Conservation (phyloP, 2,113 vertebrate species). For the Ictidomys tridecemlineatus region DNA sequence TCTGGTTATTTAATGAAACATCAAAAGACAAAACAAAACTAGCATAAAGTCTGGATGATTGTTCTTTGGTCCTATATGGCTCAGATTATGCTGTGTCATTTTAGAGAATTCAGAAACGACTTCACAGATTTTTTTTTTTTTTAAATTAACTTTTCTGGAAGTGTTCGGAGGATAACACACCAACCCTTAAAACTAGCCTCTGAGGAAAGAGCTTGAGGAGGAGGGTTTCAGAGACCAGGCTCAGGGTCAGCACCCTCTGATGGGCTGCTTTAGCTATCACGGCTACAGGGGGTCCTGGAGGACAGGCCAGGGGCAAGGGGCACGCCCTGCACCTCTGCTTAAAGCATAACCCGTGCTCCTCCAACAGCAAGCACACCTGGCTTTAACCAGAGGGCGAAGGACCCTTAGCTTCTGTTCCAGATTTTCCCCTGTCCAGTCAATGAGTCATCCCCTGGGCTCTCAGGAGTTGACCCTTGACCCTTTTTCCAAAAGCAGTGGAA, state of each 20-base stretch:
- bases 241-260: neutral
- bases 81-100: neutral
- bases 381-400: neutral
- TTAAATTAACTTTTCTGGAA: neutral
- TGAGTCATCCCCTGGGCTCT: neutral
- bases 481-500: constrained; percentile 10
- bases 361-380: neutral
- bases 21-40: neutral
- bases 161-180: neutral
- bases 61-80: neutral
- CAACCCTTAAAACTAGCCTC: neutral
- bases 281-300: neutral
- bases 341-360: neutral
- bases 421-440: neutral
- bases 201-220: neutral
- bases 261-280: neutral
- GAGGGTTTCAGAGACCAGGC: neutral
- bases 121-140: neutral
- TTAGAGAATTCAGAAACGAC: constrained; percentile 4
- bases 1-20: neutral
- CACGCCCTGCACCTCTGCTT: neutral
- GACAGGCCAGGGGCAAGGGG: neutral
- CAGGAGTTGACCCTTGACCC: neutral
- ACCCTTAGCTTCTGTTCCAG: neutral
- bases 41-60: neutral